Conservation (phyloP, 1,140 invertebrate species). For the Drosophila navojoa region DNA sequence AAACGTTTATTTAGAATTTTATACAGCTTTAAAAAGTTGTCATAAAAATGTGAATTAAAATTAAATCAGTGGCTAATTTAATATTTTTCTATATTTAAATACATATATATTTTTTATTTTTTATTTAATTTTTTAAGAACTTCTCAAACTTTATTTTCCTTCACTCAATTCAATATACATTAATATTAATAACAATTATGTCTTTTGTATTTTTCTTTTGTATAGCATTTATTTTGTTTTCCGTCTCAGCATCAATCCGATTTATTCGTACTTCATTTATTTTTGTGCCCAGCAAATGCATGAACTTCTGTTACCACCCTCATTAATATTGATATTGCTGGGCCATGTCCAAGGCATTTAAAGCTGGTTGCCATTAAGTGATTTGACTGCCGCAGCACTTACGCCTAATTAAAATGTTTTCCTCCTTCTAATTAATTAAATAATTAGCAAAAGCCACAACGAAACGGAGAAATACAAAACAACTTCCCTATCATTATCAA, state of each 20-base stretch:
- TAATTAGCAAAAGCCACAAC: conserved; percentile 51
- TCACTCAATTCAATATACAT: too few species aligned
- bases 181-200: too few species aligned
- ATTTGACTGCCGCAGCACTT: conserved; percentile 71
- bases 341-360: conserved; percentile 49
- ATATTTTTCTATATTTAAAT: too few species aligned
- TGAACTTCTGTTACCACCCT: conserved; percentile 21
- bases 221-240: too few species aligned
- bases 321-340: conserved; percentile 33
- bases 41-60: too few species aligned
- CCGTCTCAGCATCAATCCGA: not conserved
- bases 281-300: not conserved
- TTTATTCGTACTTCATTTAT: not conserved
- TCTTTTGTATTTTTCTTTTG: too few species aligned
- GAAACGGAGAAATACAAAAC: not conserved
- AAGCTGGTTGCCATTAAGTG: conserved; percentile 66
- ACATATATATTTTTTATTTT: too few species aligned
- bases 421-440: conserved; percentile 71
- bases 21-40: too few species aligned
- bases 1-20: too few species aligned
- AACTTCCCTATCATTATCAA: conserved; percentile 69
- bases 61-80: too few species aligned
- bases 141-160: too few species aligned
- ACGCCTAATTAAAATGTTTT: conserved; percentile 77
- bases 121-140: too few species aligned